Conservation (phyloP, 2,888 invertebrate genomes). For the Unio pictorum region DNA sequence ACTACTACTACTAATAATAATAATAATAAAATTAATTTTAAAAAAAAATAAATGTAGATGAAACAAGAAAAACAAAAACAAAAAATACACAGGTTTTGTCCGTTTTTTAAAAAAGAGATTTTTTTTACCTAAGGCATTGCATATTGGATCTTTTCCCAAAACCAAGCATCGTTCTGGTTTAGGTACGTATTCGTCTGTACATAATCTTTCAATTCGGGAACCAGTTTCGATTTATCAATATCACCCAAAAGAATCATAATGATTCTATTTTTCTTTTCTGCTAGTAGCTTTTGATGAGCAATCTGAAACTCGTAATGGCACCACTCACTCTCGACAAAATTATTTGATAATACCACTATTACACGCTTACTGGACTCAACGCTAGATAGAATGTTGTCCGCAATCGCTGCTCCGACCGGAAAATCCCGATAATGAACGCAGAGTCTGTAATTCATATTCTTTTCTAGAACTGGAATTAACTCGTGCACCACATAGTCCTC, state of each 20-base stretch:
- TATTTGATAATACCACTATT: constrained; percentile 89
- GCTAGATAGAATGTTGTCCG: constrained; percentile 89
- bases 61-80: too few relatives aligned
- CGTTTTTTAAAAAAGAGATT: too few relatives aligned
- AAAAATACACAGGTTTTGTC: too few relatives aligned
- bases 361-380: constrained; percentile 88
- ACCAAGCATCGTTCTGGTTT: constrained; percentile 1
- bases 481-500: constrained; percentile 89
- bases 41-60: too few relatives aligned
- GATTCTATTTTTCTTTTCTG: constrained; percentile 83
- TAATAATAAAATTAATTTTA: too few relatives aligned
- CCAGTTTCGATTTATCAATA: constrained; percentile 81
- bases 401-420: constrained; percentile 74
- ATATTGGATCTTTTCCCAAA: too few relatives aligned
- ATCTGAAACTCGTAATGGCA: constrained; percentile 90
- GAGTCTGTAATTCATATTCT: constrained; percentile 81
- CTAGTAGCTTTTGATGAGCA: constrained; percentile 84
- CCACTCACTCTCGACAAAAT: constrained; percentile 93
- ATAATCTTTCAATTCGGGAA: constrained; percentile 12
- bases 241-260: constrained; percentile 88
- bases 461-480: constrained; percentile 85
- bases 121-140: too few relatives aligned
- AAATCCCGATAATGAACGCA: constrained; percentile 57
- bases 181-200: constrained; percentile 12
- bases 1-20: too few relatives aligned